Conservation (phyloP, 2,888 invertebrate genomes). For the Eutolmus rufibarbis region DNA sequence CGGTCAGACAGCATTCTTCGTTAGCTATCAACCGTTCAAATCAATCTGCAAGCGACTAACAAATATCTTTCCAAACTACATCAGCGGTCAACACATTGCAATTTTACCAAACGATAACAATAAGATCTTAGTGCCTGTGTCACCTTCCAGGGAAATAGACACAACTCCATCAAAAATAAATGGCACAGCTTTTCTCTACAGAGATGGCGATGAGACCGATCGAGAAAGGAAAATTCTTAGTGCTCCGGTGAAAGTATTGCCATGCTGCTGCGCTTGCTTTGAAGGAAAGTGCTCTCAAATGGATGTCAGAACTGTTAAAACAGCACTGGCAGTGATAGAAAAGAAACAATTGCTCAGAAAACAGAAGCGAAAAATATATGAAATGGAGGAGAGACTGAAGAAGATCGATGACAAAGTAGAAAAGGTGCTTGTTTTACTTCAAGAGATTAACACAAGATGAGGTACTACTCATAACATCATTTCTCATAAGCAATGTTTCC, state of each 20-base stretch:
- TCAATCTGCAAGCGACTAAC: slow-evolving; percentile 65
- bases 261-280: slow-evolving; percentile 55
- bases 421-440: slow-evolving; percentile 53
- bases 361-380: slow-evolving; percentile 55
- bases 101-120: slow-evolving; percentile 73
- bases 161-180: slow-evolving; percentile 61
- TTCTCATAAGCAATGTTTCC: neutral
- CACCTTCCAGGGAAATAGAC: slow-evolving; percentile 60
- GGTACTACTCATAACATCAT: neutral
- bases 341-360: slow-evolving; percentile 63
- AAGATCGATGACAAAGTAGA: slow-evolving; percentile 57
- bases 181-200: slow-evolving; percentile 56
- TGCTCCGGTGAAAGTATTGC: slow-evolving; percentile 55
- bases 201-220: slow-evolving; percentile 50
- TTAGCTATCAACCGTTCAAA: slow-evolving; percentile 55
- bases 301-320: slow-evolving; percentile 69
- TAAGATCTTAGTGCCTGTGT: slow-evolving; percentile 66
- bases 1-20: slow-evolving; percentile 56
- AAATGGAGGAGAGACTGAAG: slow-evolving; percentile 55
- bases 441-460: neutral
- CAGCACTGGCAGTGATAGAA: slow-evolving; percentile 65
- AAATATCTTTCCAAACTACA: slow-evolving; percentile 72
- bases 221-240: slow-evolving; percentile 54
- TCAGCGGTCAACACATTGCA: slow-evolving; percentile 70
- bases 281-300: slow-evolving; percentile 64